Evolutionary conservation across 2,888 invertebrate species (phyloP).

Genomic region (Actias luna): DNA sequence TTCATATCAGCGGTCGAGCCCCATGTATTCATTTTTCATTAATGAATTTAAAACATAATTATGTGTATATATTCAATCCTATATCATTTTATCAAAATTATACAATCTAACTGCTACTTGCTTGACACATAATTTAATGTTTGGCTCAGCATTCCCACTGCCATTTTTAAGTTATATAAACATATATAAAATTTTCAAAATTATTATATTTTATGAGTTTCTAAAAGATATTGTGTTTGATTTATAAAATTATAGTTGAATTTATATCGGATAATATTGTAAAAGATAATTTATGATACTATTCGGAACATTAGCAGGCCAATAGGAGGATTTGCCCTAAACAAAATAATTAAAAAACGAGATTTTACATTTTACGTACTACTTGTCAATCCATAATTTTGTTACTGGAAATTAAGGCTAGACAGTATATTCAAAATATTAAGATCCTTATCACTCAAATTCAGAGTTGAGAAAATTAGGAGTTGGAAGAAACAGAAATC

Average conservation of each 20-base stretch:
- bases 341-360: background rate
- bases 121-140: conserved; percentile 40
- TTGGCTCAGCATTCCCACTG: conserved; percentile 46
- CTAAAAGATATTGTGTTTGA: background rate
- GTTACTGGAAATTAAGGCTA: too few species aligned
- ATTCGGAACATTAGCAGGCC: background rate
- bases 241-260: background rate
- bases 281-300: background rate
- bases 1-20: conserved; percentile 42
- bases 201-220: background rate
- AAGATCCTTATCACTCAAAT: too few species aligned
- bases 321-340: background rate
- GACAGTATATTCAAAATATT: too few species aligned
- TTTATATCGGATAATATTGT: background rate
- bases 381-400: too few species aligned
- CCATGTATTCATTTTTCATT: conserved; percentile 38
- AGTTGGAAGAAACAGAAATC: background rate
- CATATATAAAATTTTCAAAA: background rate
- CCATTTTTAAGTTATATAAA: conserved; percentile 27
- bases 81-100: conserved; percentile 37
- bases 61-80: conserved; percentile 37
- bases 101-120: conserved; percentile 52
- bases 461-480: too few species aligned
- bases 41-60: conserved; percentile 37
- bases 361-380: too few species aligned